Evolutionary conservation across 2,113 vertebrate genomes (phyloP), one percentile per base, ranked within the genome.

Genomic region (Vulpes vulpes): DNA sequence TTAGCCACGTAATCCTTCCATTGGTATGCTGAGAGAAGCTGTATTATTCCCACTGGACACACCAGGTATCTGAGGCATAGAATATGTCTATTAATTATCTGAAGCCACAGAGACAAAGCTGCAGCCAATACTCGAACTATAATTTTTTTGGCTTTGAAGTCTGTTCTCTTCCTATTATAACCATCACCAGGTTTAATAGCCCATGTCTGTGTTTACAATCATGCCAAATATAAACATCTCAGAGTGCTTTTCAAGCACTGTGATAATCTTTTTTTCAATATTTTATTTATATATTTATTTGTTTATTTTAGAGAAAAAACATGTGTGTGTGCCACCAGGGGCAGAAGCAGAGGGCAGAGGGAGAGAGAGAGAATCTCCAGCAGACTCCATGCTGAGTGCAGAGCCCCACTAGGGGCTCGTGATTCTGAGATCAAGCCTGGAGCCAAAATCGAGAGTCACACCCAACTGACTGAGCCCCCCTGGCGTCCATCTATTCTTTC

Each of bases 21-120:
- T 1, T 10, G 7, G 1, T 3, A 0, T 5, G 0, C 8, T 25
- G 49, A 64, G 30, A 71, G 49, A 22, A 10, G 25, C 0, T 1
- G 7, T 25, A 16, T 30, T 27, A n/a, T 25, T 30, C 19, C 76
- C 88, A 38, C 15, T 35, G 11, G 14, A 60, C 20, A 55, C 79
- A 81, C 12, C 1, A 11, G 11, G 43, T 1, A 12, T 8, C 30
- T 12, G 17, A 74, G 65, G 11, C 25, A 43, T 2, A 8, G 35
- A n/a, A 3, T 12, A n/a, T 12, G 16, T 3, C 0, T 38, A 22
- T 14, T 57, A 14, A 57, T 76, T 38, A 19, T 19, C 32, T 57
- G 30, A n/a, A 16, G 14, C 78, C 74, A 73, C 53, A 6, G 14
- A 27, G n/a, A 79, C 30, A 5, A 60, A 85, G 16, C 11, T 15